Evolutionary conservation across 2,113 vertebrate genomes (phyloP).

Genomic region (Etheostoma spectabile): DNA sequence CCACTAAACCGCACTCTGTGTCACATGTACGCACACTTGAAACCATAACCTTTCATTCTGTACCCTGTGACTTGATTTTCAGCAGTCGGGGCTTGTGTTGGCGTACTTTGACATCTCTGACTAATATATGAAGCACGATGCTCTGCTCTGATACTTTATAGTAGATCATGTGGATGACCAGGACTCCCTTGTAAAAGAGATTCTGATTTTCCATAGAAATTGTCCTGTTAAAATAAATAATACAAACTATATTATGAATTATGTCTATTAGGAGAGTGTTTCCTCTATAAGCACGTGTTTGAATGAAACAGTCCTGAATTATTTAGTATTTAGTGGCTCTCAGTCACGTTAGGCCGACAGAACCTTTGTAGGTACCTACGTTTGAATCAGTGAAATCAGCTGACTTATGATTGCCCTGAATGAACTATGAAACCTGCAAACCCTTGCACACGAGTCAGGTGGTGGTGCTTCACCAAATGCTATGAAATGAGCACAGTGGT

Average conservation of each 20-base stretch:
- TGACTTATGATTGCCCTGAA: conserved; percentile 37
- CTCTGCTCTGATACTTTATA: background rate
- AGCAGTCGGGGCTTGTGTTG: conserved; percentile 8
- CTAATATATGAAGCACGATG: conserved; percentile 18
- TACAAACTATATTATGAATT: background rate
- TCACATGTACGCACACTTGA: conserved; percentile 56
- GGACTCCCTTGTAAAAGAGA: too few species aligned
- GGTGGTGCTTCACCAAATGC: conserved; percentile 2
- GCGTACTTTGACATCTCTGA: conserved; percentile 17
- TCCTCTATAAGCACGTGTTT: background rate
- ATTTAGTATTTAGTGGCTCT: background rate
- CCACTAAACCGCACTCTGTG: conserved; percentile 74
- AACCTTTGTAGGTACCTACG: background rate
- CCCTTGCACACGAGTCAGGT: conserved; percentile 17
- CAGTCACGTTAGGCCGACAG: background rate
- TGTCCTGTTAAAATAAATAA: too few species aligned
- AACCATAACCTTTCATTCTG: conserved; percentile 71
- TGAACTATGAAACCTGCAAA: conserved; percentile 20
- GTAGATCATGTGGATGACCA: background rate
- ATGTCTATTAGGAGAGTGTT: background rate
- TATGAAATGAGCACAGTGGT: conserved; percentile 52
- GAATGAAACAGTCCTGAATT: background rate
- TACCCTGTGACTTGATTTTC: conserved; percentile 31
- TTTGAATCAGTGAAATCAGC: conserved; percentile 26
- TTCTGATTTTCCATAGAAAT: too few species aligned